phyloP scores from a whole-genome alignment of 2,113 vertebrate species.

The Electrona antarctica region DNA sequence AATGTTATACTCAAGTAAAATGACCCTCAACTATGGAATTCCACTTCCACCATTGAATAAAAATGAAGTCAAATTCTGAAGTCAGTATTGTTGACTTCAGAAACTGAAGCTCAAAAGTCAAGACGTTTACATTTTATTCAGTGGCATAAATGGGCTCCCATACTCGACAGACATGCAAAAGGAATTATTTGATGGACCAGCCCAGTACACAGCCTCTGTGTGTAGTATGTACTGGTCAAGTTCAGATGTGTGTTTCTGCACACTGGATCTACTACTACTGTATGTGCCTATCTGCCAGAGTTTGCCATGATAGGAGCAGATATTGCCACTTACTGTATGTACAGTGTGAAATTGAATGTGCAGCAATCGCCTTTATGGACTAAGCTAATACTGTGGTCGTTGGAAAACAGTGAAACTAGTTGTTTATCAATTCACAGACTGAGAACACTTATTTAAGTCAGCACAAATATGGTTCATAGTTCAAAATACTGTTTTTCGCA shows the following conservation, averaged over 20 bases:
- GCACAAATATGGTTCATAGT: not conserved
- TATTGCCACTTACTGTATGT: conserved; percentile 19
- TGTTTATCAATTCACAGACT: no score
- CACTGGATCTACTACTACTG: conserved; percentile 12
- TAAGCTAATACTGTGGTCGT: conserved; percentile 19
- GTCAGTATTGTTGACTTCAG: no score
- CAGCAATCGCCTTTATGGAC: conserved; percentile 48
- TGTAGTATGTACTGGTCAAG: not conserved
- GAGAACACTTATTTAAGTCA: no score
- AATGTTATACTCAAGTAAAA: not conserved
- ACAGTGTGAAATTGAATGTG: conserved; percentile 29
- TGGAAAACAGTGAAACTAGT: not conserved
- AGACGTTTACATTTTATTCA: no score
- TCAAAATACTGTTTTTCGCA: not conserved
- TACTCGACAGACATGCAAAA: no score
- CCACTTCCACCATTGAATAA: no score
- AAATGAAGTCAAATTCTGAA: no score
- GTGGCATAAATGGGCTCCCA: no score
- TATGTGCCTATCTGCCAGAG: conserved; percentile 52
- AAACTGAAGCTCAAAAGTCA: no score
- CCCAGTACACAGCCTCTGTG: conserved; percentile 14
- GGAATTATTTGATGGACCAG: conserved; percentile 16
- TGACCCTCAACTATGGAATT: not conserved
- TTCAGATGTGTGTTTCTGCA: not conserved
- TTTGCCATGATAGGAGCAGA: conserved; percentile 25